These are phyloP conservation scores for Pygmarrhopalites habei DNA, from an alignment of 1,140 invertebrate genomes.

Conservation along the genomic window DNA sequence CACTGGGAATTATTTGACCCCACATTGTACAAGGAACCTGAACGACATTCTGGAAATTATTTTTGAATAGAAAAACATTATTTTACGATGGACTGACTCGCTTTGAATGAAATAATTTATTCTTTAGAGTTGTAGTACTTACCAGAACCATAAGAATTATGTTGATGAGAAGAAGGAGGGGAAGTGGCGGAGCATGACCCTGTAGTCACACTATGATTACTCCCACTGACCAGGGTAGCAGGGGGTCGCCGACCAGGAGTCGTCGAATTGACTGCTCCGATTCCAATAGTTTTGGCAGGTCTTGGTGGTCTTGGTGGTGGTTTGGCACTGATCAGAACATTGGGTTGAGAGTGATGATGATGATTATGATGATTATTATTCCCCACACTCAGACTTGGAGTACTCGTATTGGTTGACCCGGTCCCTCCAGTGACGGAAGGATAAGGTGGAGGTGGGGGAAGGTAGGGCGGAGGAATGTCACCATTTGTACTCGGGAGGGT, in stretches of 20 bases:
- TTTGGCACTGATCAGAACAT: background rate
- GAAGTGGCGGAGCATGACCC: constrained; percentile 15
- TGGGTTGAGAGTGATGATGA: background rate
- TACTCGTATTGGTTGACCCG: background rate
- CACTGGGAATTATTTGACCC: constrained; percentile 32
- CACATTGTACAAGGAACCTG: constrained; percentile 33
- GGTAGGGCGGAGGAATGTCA: constrained; percentile 49
- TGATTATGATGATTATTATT: background rate
- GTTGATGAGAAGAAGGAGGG: constrained; percentile 19
- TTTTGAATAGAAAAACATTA: too few relatives aligned
- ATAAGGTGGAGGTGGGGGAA: constrained; percentile 53
- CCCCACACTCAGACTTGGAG: too few relatives aligned
- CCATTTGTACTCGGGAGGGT: constrained; percentile 17
- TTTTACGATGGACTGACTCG: too few relatives aligned
- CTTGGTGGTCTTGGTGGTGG: background rate
- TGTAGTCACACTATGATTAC: constrained; percentile 14
- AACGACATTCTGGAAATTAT: too few relatives aligned
- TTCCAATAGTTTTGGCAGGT: background rate
- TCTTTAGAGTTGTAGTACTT: too few relatives aligned
- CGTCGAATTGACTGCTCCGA: background rate
- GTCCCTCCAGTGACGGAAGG: constrained; percentile 39
- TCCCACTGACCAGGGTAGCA: constrained; percentile 12
- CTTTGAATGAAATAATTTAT: too few relatives aligned
- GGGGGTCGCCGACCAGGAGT: constrained; percentile 2
- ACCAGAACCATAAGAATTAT: constrained; percentile 30